Evolutionary conservation across 1,140 invertebrate species (phyloP).

Genomic region (Luehdorfia chinensis): DNA sequence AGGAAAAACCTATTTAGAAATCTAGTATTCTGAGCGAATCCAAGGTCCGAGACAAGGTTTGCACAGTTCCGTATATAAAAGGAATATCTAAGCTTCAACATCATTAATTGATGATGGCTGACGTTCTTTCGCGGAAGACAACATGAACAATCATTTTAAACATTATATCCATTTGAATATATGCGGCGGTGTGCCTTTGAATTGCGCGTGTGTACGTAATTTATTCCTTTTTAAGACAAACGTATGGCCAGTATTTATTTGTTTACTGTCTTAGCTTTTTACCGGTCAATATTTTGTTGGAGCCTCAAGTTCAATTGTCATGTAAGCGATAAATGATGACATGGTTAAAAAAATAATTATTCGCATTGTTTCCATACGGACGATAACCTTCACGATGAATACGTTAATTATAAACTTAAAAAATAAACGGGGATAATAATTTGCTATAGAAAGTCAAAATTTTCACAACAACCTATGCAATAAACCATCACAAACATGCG

Average conservation of each 20-base stretch:
- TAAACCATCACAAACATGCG: too few relatives aligned
- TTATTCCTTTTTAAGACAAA: too few relatives aligned
- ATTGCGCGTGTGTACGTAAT: too few relatives aligned
- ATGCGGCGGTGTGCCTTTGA: too few relatives aligned
- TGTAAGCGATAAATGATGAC: background rate
- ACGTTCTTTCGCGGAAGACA: too few relatives aligned
- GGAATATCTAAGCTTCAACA: constrained; percentile 21
- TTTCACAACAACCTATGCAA: too few relatives aligned
- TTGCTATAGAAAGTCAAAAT: background rate
- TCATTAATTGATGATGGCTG: background rate
- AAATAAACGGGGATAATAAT: constrained; percentile 1
- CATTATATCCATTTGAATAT: too few relatives aligned
- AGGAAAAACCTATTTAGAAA: constrained; percentile 35
- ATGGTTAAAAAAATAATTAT: background rate
- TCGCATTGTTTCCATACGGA: background rate
- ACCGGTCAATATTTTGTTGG: background rate
- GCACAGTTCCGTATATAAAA: constrained; percentile 27
- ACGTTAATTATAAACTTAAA: constrained; percentile 1
- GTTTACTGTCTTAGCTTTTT: too few relatives aligned
- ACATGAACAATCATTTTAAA: too few relatives aligned
- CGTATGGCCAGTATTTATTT: too few relatives aligned
- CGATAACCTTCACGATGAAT: constrained; percentile 6
- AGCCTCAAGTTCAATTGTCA: background rate
- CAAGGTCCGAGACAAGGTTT: constrained; percentile 25
- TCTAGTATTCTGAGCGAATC: constrained; percentile 34